A percentile compares a stretch with the other conserved stretches of the same genome.
Evolutionary conservation across 1,140 invertebrate genomes (phyloP).

Genomic region (Eueides isabella): DNA sequence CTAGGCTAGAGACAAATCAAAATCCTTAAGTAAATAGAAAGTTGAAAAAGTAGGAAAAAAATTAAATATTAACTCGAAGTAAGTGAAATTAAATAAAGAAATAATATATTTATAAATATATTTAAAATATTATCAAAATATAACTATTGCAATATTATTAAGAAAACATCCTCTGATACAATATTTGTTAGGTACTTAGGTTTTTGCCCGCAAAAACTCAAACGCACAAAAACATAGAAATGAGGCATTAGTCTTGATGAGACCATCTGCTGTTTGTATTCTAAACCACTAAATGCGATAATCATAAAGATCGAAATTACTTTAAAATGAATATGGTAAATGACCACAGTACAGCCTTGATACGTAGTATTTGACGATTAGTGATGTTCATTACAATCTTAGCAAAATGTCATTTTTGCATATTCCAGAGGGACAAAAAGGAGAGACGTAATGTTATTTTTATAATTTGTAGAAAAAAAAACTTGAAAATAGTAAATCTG

Average conservation of each 20-base stretch:
- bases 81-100: too few species aligned
- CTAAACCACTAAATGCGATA: not conserved
- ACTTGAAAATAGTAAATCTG: too few species aligned
- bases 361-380: slow-evolving; percentile 18
- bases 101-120: too few species aligned
- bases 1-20: not conserved
- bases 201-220: not conserved
- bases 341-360: slow-evolving; percentile 35
- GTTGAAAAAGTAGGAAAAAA: not conserved
- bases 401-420: not conserved
- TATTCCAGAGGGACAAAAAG: not conserved
- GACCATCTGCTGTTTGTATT: not conserved
- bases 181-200: not conserved
- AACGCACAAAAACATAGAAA: not conserved
- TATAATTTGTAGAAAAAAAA: too few species aligned
- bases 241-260: not conserved
- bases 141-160: not conserved
- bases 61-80: too few species aligned
- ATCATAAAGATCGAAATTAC: slow-evolving; percentile 28
- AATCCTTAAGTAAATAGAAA: not conserved
- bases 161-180: not conserved
- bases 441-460: not conserved
- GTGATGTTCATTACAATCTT: not conserved
- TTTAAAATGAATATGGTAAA: slow-evolving; percentile 27
- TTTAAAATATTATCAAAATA: too few species aligned